A percentile compares a stretch with the other conserved stretches of the same genome.
Conservation (phyloP, 2,797 vertebrate genomes). For the Lacerta agilis region DNA sequence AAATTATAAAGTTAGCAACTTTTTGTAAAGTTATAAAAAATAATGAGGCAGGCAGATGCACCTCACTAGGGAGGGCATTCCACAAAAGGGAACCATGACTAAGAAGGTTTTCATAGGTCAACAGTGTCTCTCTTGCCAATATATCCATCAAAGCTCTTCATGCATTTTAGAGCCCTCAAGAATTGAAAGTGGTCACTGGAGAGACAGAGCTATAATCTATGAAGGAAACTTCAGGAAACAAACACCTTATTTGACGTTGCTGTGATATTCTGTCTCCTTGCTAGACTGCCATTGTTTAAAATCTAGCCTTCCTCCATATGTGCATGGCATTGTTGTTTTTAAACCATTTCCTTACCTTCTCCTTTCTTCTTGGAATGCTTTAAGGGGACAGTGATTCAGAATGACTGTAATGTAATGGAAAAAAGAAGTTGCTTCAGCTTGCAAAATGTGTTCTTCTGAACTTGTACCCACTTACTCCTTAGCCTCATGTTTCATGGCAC, state of each 20-base stretch:
- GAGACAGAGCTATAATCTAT: neutral
- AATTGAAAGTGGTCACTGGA: no score
- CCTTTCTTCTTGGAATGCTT: constrained; percentile 16
- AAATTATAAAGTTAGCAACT: no score
- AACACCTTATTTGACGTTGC: neutral
- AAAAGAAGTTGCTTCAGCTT: neutral
- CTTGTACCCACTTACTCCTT: constrained; percentile 50
- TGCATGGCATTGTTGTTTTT: neutral
- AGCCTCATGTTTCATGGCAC: constrained; percentile 30
- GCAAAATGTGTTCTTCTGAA: constrained; percentile 22
- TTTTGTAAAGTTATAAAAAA: no score
- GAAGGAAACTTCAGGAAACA: neutral
- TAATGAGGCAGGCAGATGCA: no score
- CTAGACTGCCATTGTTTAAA: constrained; percentile 9
- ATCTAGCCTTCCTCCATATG: constrained; percentile 26
- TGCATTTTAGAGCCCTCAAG: no score
- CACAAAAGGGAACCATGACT: no score
- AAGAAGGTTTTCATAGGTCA: no score
- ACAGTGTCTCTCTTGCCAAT: no score
- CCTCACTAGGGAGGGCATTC: no score
- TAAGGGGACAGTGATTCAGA: constrained; percentile 33
- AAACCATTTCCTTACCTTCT: neutral
- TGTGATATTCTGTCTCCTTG: neutral
- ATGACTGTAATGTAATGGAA: constrained; percentile 1
- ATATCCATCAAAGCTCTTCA: no score